Base-by-base conservation (phyloP, 2,113 vertebrate species). In the Clarias batrachus region DNA sequence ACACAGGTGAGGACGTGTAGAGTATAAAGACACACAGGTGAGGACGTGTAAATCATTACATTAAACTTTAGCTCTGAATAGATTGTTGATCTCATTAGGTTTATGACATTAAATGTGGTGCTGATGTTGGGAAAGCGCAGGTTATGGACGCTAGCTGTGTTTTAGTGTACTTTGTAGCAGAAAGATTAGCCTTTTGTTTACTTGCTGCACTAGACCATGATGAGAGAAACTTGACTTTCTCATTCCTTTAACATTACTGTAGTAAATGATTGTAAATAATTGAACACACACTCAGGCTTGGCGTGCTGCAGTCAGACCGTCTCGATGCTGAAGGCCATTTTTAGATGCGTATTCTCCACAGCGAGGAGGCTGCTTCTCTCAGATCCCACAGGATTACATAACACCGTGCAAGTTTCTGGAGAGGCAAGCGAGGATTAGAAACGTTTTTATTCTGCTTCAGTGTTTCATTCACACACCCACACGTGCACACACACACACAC, bases 371-470 rank as follows among this genome's bases (percentile, higher is more conserved):
- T 74, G 83, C 17, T 4, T 21, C 16, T 16, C 13, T 37, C 83
- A 76, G 33, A 63, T 85, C 59, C 83, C 71, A 54, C 71, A 65
- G 17, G 30, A 30, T 77, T 85, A 65, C 48, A 52, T 65, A 85
- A 85, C 41, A 56, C 23, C 2, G 63, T 54, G 23, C 9, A 65
- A 56, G 63, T 66, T 79, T 85, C 62, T 79, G 3, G 57, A 21
- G 63, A 85, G 74, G 41, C 23, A 77, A 19, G 59, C 4, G 14
- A 76, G 82, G 56, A 71, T 41, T 62, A n/a, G 7, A 41, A 60
- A 57, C 11, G 37, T 9, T 76, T 76, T 41, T 59, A 9, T 62
- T 37, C 37, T 76, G 70, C 57, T 84, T 83, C 30, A 57, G 9
- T 59, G 48, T 16, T 71, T 41, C 54, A 63, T 52, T 63, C 73